These are phyloP conservation scores for Leptura quadrifasciata DNA, from an alignment of 2,888 invertebrate species.

Conservation along the genomic window DNA sequence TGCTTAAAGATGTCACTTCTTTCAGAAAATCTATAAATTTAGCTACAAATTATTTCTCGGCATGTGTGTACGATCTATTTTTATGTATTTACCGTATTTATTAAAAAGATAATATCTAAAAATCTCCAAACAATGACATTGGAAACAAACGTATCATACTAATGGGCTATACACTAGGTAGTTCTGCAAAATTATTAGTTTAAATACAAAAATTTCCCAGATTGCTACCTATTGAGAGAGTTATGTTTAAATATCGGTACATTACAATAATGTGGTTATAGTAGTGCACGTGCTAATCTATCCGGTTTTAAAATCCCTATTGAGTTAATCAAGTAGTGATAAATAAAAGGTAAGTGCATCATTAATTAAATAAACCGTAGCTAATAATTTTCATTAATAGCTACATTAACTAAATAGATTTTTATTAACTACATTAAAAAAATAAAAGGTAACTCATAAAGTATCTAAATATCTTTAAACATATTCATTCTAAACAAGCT, in stretches of 20 bases:
- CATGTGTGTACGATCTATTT: slow-evolving; percentile 5
- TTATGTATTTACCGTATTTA: background rate
- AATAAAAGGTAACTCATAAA: background rate
- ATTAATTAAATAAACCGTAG: background rate
- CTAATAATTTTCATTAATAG: too few species aligned
- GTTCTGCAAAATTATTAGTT: background rate
- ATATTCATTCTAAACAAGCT: background rate
- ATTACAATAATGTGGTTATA: background rate
- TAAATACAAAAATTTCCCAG: background rate
- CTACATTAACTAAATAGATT: background rate
- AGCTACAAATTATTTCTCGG: background rate
- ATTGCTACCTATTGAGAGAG: background rate
- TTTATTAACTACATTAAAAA: background rate
- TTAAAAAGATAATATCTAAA: slow-evolving; percentile 2
- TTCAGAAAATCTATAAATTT: background rate
- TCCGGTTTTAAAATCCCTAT: background rate
- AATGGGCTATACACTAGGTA: background rate
- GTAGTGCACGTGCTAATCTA: background rate
- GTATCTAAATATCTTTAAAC: background rate
- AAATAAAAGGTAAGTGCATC: slow-evolving; percentile 1
- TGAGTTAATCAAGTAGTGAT: background rate
- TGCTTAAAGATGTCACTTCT: background rate
- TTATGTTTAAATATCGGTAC: background rate
- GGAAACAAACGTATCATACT: too few species aligned
- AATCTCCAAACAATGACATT: background rate